phyloP scores from a whole-genome alignment of 2,113 vertebrate genomes.

The Scortum barcoo region DNA sequence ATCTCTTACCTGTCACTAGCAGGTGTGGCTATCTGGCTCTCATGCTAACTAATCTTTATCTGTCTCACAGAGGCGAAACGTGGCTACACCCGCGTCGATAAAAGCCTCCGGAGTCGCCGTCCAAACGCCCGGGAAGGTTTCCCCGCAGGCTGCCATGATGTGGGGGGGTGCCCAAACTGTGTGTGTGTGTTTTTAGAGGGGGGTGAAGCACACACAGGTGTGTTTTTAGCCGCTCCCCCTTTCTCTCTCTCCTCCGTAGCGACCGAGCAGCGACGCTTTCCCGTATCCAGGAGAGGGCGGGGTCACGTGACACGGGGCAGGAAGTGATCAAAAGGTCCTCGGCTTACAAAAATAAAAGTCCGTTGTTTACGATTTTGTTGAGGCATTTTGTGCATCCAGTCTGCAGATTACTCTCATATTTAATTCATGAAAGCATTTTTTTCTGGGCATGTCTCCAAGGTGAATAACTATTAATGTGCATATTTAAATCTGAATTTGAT shows the following conservation, averaged over 20 bases:
- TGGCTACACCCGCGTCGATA: not conserved
- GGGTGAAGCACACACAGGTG: conserved; percentile 32
- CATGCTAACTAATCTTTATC: conserved; percentile 80
- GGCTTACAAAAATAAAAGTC: conserved; percentile 71
- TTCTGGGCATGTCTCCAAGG: not conserved
- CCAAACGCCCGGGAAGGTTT: conserved; percentile 1
- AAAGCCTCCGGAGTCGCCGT: conserved; percentile 15
- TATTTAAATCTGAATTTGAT: too few relatives aligned
- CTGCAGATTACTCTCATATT: not conserved
- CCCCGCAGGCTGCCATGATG: conserved; percentile 40
- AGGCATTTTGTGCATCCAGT: not conserved
- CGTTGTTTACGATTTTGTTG: not conserved
- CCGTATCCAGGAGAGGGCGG: conserved; percentile 75
- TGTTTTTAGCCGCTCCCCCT: conserved; percentile 8
- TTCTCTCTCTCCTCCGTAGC: conserved; percentile 68
- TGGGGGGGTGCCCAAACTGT: not conserved
- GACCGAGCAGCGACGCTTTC: conserved; percentile 80
- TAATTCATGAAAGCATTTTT: not conserved
- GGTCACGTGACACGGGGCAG: conserved; percentile 72
- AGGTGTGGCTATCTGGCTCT: conserved; percentile 66
- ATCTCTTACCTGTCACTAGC: conserved; percentile 66
- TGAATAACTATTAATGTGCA: not conserved
- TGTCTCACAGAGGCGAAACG: conserved; percentile 48
- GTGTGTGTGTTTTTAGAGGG: too few relatives aligned
- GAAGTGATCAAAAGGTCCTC: conserved; percentile 5